A percentile compares a stretch with the other conserved stretches of the same genome.
Conservation (phyloP, 2,113 vertebrate genomes). For the Misgurnus anguillicaudatus region DNA sequence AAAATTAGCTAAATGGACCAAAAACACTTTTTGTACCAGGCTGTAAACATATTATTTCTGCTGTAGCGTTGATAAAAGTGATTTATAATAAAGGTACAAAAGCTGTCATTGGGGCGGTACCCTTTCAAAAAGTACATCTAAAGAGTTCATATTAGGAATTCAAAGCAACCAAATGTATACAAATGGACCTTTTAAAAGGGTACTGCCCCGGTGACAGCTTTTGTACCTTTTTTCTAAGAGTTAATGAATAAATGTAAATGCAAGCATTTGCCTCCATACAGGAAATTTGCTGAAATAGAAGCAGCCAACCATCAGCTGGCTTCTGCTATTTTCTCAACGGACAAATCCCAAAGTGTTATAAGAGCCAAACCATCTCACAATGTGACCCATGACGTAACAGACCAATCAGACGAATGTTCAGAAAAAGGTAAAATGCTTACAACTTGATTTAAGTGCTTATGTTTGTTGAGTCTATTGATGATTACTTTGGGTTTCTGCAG, state of each 20-base stretch:
- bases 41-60: too few species aligned
- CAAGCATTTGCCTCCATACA: constrained; percentile 56
- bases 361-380: constrained; percentile 34
- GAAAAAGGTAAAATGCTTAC: constrained; percentile 24
- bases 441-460: neutral
- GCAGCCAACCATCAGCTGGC: constrained; percentile 75
- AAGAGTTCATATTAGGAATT: too few species aligned
- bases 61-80: too few species aligned
- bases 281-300: constrained; percentile 81
- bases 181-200: too few species aligned
- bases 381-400: constrained; percentile 20
- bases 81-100: too few species aligned
- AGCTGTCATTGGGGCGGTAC: too few species aligned
- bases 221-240: too few species aligned
- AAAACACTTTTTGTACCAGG: too few species aligned
- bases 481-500: constrained; percentile 11
- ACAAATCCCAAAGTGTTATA: constrained; percentile 47
- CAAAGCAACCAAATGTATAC: too few species aligned
- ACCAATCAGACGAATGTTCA: neutral
- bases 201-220: too few species aligned
- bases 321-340: constrained; percentile 66
- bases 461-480: constrained; percentile 6
- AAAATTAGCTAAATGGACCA: too few species aligned
- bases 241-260: neutral
- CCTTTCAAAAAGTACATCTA: too few species aligned